Evolutionary conservation across 2,888 invertebrate species (phyloP).

Genomic region (Allacma fusca): DNA sequence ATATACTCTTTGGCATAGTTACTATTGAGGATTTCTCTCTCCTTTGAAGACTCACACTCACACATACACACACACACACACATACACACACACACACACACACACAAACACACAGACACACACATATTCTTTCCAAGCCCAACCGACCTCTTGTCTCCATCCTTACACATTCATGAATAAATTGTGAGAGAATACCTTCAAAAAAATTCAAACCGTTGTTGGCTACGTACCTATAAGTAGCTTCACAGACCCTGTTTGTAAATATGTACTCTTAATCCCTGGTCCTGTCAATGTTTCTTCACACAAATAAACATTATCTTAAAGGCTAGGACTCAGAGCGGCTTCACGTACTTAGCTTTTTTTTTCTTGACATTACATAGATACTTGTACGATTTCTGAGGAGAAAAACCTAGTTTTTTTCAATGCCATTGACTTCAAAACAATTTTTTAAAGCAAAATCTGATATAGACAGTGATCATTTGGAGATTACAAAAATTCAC

Average conservation of each 20-base stretch:
- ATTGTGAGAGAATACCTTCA: constrained; percentile 11
- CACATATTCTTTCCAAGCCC: too few relatives aligned
- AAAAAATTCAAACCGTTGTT: not conserved
- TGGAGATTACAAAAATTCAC: not conserved
- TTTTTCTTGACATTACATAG: too few relatives aligned
- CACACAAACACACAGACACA: not conserved
- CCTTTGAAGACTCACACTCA: not conserved
- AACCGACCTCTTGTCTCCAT: too few relatives aligned
- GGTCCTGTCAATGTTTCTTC: not conserved
- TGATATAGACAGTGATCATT: too few relatives aligned
- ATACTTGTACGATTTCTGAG: not conserved
- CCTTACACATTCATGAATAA: too few relatives aligned
- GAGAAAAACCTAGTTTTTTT: constrained; percentile 6
- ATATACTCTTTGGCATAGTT: not conserved
- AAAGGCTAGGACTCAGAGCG: not conserved
- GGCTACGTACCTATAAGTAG: not conserved
- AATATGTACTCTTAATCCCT: too few relatives aligned
- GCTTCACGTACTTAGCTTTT: too few relatives aligned
- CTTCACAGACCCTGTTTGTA: too few relatives aligned
- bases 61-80: too few relatives aligned
- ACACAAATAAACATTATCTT: not conserved
- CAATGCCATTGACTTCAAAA: constrained; percentile 10
- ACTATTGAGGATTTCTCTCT: not conserved
- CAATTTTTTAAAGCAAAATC: not conserved
- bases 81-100: not conserved